Conservation (phyloP, 2,888 invertebrate genomes). For the Pyralis farinalis region DNA sequence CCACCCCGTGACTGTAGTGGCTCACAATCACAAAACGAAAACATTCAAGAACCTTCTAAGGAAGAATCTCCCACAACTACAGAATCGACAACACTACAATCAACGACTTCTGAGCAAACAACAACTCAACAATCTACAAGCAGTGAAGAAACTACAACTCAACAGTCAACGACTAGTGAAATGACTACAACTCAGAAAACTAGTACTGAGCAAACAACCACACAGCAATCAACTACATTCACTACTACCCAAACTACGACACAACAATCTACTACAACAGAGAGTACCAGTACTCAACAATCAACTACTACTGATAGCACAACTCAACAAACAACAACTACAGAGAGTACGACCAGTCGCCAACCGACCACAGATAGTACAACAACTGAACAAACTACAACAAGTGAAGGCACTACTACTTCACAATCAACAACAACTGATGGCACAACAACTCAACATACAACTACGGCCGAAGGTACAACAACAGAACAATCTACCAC, state of each 20-base stretch:
- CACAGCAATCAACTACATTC: conserved; percentile 17
- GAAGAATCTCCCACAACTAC: conserved; percentile 23
- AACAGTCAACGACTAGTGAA: conserved; percentile 24
- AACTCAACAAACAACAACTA: conserved; percentile 18
- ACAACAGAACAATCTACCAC: conserved; percentile 23
- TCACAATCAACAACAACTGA: conserved; percentile 22
- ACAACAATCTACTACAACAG: conserved; percentile 15
- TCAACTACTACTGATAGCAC: conserved; percentile 23
- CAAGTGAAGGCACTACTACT: conserved; percentile 21
- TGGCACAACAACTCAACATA: conserved; percentile 32
- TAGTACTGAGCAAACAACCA: conserved; percentile 9
- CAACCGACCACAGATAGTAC: conserved; percentile 21
- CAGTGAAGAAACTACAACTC: conserved; percentile 25
- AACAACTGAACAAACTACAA: conserved; percentile 22
- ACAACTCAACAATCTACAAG: conserved; percentile 24
- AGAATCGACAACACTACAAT: conserved; percentile 20
- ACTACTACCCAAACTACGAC: conserved; percentile 17
- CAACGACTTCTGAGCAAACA: conserved; percentile 25
- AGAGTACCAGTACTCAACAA: conserved; percentile 22
- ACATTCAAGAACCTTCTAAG: conserved; percentile 20
- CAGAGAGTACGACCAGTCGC: conserved; percentile 20
- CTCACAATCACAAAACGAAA: conserved; percentile 43
- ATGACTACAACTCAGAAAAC: conserved; percentile 21
- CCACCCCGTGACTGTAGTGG: conserved; percentile 73
- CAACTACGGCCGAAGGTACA: conserved; percentile 25